Conservation (phyloP, 2,113 vertebrate genomes). For the Oreochromis niloticus region DNA sequence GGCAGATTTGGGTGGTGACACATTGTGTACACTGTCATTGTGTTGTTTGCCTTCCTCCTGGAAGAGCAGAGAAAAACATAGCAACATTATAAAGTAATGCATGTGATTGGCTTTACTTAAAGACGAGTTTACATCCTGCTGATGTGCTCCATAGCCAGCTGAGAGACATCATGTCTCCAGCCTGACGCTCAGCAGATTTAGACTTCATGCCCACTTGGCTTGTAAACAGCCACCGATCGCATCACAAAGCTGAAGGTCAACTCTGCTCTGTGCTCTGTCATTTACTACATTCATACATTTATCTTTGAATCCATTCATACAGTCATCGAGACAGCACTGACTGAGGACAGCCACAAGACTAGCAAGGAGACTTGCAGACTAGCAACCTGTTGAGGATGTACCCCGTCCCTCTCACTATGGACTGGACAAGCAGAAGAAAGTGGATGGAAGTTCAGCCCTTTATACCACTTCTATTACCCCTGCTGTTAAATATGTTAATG, state of each 20-base stretch:
- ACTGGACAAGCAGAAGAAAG: not conserved
- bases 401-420: not conserved
- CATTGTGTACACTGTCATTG: conserved; percentile 76
- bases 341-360: not conserved
- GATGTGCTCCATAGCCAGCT: not conserved
- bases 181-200: not conserved
- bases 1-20: conserved; percentile 79
- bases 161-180: not conserved
- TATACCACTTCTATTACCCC: not conserved
- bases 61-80: not conserved
- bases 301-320: not conserved
- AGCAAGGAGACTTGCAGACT: not conserved
- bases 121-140: not conserved
- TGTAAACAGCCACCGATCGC: not conserved
- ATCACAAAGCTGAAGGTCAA: not conserved
- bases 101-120: not conserved
- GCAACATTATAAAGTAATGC: not conserved
- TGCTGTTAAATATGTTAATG: not conserved
- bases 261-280: not conserved
- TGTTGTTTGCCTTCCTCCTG: conserved; percentile 84
- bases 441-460: not conserved
- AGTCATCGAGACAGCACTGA: not conserved
- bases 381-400: not conserved
- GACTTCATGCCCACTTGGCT: not conserved
- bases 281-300: not conserved